Evolutionary conservation across 1,140 invertebrate genomes (phyloP), one percentile per base, ranked within the genome.

Genomic region (Lepidotrigona ventralis): DNA sequence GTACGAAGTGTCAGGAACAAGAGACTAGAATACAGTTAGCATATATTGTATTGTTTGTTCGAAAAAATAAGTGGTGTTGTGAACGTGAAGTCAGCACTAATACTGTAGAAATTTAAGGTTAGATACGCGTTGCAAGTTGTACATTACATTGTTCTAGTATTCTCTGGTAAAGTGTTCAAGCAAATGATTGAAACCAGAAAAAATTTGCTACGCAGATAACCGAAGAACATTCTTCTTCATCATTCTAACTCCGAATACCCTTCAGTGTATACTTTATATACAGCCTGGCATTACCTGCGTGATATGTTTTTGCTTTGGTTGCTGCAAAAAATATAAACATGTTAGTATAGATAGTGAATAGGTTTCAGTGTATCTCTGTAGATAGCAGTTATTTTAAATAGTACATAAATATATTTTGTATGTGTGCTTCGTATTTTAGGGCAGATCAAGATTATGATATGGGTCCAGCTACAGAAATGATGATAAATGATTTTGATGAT

Each of bases 401-500:
- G 11, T 26, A 33, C 5, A 4, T 14, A 26, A 53, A 79, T 15
- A 54, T 33, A 29, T 9, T 46, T 60, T 26, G n/a, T n/a, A n/a
- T 69, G 74, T 76, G 29, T n/a, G n/a, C n/a, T 19, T 9, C 4
- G 68, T 51, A 79, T 87, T 89, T 46, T 70, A 94, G 93, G 91
- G 92, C 93, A 81, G 93, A 94, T 90, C 91, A 91, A 86, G 94
- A 94, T 92, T 94, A 95, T 87, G 96, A 97, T 87, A 96, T 97
- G 95, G 96, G 96, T 91, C 96, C 96, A 63, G 94, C 95, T 58
- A 96, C 96, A 69, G 98, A 99, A 94, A 98, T 99, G 98, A 96
- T 99, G 95, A 96, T 99, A 81, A 98, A 99, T 96, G 98, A 99
- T 94, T 99, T 98, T 95, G 98, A 99, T 94, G 98, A 99, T 95